Percentiles rank a stretch among this genome's conserved stretches.
These are phyloP conservation scores for Gallirallus australis DNA, from an alignment of 2,797 vertebrate genomes.

Conservation along the genomic window DNA sequence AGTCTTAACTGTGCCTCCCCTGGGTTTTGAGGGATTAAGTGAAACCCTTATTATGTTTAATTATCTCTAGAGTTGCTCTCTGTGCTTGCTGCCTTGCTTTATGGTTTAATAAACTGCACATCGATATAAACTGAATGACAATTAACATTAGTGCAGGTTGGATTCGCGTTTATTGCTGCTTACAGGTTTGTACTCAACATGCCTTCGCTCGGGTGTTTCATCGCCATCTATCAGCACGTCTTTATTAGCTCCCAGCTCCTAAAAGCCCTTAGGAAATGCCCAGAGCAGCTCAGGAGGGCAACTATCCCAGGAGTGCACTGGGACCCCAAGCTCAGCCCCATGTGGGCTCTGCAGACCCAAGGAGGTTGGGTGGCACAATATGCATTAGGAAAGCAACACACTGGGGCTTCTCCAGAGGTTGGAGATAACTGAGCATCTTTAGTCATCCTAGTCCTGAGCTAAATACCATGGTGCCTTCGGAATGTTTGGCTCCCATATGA, in stretches of 20 bases:
- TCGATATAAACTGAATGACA: conserved; percentile 68
- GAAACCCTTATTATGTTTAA: conserved; percentile 76
- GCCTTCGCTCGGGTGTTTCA: neutral
- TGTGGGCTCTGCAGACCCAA: fast-evolving
- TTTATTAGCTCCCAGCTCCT: neutral
- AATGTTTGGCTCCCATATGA: fast-evolving
- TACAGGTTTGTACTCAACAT: neutral
- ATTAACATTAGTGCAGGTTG: conserved; percentile 51
- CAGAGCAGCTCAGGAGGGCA: fast-evolving
- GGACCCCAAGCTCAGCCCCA: neutral
- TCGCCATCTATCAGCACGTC: conserved; percentile 10
- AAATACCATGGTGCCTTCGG: too few relatives aligned
- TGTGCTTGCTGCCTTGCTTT: conserved; percentile 69
- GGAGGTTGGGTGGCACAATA: neutral
- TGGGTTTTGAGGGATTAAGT: conserved; percentile 73
- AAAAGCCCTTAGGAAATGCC: neutral
- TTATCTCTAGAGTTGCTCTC: conserved; percentile 70
- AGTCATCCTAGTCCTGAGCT: fast-evolving
- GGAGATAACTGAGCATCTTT: neutral
- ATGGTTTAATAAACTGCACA: conserved; percentile 75
- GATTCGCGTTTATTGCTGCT: conserved; percentile 32
- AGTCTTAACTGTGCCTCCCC: conserved; percentile 64
- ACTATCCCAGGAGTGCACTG: fast-evolving
- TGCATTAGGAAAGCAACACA: fast-evolving
- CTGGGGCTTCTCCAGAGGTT: neutral